phyloP scores from a whole-genome alignment of 2,888 invertebrate species.

The Mesopsocus fuscifrons region DNA sequence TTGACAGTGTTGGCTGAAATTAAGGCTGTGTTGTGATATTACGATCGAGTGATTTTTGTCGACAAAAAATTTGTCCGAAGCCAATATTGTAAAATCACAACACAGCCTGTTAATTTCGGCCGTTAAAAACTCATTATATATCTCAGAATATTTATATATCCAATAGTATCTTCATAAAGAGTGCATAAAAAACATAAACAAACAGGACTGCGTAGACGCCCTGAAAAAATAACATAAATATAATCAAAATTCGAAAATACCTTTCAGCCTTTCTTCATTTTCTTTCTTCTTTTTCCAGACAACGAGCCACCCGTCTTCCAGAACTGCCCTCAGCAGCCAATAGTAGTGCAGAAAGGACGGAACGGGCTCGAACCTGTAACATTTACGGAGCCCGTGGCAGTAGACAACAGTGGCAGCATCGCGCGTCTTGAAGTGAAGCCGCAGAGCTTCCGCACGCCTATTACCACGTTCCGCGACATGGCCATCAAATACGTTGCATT shows the following conservation, averaged over 20 bases:
- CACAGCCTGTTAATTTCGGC: no score
- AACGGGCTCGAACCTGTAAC: slow-evolving; percentile 80
- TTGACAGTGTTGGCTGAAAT: not conserved
- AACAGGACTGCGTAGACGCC: no score
- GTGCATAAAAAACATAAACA: no score
- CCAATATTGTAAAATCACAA: no score
- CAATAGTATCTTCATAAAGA: no score
- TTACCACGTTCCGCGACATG: slow-evolving; percentile 74
- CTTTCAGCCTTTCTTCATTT: no score
- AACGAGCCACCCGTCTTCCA: slow-evolving; percentile 93
- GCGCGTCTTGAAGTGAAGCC: slow-evolving; percentile 85
- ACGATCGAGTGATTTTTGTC: no score
- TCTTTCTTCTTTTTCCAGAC: slow-evolving; percentile 47
- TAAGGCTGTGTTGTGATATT: no score
- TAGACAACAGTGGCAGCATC: slow-evolving; percentile 90
- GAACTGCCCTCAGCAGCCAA: slow-evolving; percentile 86
- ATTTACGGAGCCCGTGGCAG: slow-evolving; percentile 82
- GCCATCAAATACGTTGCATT: slow-evolving; percentile 91
- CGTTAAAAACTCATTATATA: no score
- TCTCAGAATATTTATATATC: no score
- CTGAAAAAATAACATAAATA: slow-evolving; percentile 7
- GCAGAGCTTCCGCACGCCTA: slow-evolving; percentile 73
- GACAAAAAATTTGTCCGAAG: no score
- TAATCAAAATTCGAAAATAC: not conserved
- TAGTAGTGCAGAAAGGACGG: slow-evolving; percentile 70